phyloP scores from a whole-genome alignment of 2,113 vertebrate genomes.

The Panthera tigris region DNA sequence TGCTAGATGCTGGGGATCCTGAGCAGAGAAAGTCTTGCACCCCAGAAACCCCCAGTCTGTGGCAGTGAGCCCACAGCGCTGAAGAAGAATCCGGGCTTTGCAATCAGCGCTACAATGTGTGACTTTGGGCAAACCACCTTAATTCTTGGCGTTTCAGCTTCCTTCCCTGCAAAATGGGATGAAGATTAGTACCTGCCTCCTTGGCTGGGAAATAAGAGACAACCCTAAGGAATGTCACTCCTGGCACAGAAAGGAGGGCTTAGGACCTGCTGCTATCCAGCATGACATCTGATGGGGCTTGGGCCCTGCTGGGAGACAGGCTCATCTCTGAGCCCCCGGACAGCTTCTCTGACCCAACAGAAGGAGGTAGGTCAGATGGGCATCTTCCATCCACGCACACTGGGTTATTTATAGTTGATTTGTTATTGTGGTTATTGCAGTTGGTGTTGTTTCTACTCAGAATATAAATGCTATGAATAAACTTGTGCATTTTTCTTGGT shows the following conservation, averaged over 20 bases:
- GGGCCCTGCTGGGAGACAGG: neutral
- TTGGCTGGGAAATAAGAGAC: neutral
- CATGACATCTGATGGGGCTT: neutral
- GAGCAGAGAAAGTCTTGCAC: neutral
- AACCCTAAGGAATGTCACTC: neutral
- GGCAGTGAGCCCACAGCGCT: neutral
- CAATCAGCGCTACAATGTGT: neutral
- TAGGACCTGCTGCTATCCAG: neutral
- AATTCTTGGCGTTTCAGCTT: neutral
- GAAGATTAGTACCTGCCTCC: neutral
- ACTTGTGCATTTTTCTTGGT: neutral
- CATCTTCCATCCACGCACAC: neutral
- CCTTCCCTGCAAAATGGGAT: neutral
- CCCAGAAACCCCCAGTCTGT: neutral
- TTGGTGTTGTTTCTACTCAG: slow-evolving; percentile 40
- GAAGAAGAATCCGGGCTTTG: neutral
- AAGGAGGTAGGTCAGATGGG: neutral
- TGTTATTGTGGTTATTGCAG: slow-evolving; percentile 36
- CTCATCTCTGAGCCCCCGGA: neutral
- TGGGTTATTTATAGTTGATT: slow-evolving; percentile 54
- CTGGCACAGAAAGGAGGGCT: neutral
- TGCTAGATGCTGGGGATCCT: neutral
- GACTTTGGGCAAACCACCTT: neutral
- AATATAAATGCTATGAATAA: slow-evolving; percentile 46
- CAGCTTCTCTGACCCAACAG: neutral